These are phyloP conservation scores for Acrossocheilus wenchowensis DNA, from an alignment of 2,797 vertebrate genomes.

Conservation along the genomic window DNA sequence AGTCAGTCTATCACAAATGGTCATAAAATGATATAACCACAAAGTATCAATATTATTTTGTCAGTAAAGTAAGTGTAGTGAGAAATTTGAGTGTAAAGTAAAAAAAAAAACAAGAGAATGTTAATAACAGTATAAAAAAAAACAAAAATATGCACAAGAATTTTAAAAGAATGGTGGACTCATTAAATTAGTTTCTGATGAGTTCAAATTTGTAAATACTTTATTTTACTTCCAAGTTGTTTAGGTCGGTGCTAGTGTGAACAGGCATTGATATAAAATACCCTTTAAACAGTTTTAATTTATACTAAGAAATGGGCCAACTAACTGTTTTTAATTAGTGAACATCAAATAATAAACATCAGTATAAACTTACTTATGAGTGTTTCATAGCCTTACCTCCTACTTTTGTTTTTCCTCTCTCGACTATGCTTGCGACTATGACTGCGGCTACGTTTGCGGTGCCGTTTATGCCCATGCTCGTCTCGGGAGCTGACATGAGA, in stretches of 20 bases:
- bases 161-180: not conserved
- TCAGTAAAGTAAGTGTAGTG: not conserved
- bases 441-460: conserved; percentile 71
- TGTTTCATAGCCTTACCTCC: conserved; percentile 74
- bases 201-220: not conserved
- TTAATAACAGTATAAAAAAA: not conserved
- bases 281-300: not conserved
- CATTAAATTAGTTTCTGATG: not conserved
- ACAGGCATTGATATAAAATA: not conserved
- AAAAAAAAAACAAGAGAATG: not conserved
- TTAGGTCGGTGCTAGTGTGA: not conserved
- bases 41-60: not conserved
- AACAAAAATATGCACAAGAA: not conserved
- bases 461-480: conserved; percentile 71
- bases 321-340: not conserved
- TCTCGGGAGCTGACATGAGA: conserved; percentile 77
- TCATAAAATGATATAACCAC: not conserved
- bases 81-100: not conserved
- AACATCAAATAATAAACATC: not conserved
- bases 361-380: not conserved
- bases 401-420: conserved; percentile 76
- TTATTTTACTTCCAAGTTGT: not conserved
- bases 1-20: conserved; percentile 23
- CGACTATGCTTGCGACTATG: conserved; percentile 65
- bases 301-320: not conserved